Base-by-base conservation (phyloP, 1,140 invertebrate species). In the Drosophila lacertosa region DNA sequence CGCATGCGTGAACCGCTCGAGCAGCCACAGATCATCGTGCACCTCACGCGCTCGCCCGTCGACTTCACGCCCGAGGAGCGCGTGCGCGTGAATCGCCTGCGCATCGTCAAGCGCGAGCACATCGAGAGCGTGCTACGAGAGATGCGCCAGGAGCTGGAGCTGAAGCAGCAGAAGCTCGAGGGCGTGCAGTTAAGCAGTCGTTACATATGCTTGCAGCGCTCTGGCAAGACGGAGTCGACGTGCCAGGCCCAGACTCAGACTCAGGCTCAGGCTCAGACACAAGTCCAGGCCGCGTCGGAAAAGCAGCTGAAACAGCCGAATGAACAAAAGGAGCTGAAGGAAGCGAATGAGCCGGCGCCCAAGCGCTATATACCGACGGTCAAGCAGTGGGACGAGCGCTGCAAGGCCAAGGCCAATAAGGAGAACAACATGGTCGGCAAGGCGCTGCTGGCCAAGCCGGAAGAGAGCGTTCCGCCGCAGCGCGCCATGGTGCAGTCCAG, bases 351-450 rank as follows among this genome's bases (percentile, higher is more conserved):
- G 16, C 22, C 35, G 32, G 7, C 40, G 18, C 1, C 47, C 5
- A 62, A 68, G 10, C 70, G 81, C 16, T 86, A 81, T 20, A 86
- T 86, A 26, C 81, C 81, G 40, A 86, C 81, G 1, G 67, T 53
- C 1, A 86, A 86, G 39, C 73, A 86, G 29, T 86, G 81, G 81
- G 82, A 86, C 24, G 81, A 88, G 4, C 65, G 60, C 16, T 81
- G 77, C 15, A 67, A 62, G 1, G 60, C 60, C 39, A 74, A 54
- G 35, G 15, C 16, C 15, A 48, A 63, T 29, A 76, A 76, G 42
- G 63, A 73, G 48, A 76, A 67, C 33, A 35, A 6, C 10, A 37
- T 29, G 26, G 3, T 16, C 13, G 20, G n/a, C 24, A 58, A 24
- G 16, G 0, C 22, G 2, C 16, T 7, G 3, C 16, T 7, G 3